Conservation (phyloP, 2,888 invertebrate genomes). For the Enchytraeus crypticus region DNA sequence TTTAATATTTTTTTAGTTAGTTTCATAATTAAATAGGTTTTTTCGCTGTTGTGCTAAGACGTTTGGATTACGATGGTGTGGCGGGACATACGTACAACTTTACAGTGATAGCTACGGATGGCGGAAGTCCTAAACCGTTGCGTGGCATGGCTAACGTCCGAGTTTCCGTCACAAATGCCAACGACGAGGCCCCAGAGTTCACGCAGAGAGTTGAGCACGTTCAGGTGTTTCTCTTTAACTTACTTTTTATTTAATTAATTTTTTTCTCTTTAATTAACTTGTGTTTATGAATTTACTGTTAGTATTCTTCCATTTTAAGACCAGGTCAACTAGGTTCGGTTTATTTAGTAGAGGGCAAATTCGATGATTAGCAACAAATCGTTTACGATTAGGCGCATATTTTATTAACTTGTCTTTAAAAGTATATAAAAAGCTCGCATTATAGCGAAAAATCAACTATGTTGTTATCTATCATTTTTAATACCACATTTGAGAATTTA, state of each 20-base stretch:
- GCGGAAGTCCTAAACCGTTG: constrained; percentile 77
- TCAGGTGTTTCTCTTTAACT: constrained; percentile 12
- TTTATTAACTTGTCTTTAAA: too few species aligned
- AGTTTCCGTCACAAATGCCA: constrained; percentile 93
- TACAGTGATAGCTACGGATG: constrained; percentile 76
- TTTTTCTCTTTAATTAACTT: background rate
- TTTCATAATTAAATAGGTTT: background rate
- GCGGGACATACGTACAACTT: constrained; percentile 65
- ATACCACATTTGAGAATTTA: too few species aligned
- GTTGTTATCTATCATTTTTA: too few species aligned
- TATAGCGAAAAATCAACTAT: too few species aligned
- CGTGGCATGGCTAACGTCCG: constrained; percentile 87
- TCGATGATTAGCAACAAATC: too few species aligned
- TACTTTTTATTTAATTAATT: too few species aligned
- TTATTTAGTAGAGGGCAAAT: too few species aligned
- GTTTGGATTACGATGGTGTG: constrained; percentile 40
- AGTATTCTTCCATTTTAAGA: too few species aligned
- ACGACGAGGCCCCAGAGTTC: constrained; percentile 77
- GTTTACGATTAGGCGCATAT: too few species aligned
- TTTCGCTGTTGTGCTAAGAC: constrained; percentile 23
- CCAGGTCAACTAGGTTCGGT: too few species aligned
- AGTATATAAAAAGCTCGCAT: too few species aligned
- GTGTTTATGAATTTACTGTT: too few species aligned
- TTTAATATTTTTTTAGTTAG: background rate
- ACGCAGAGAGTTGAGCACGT: constrained; percentile 28